Evolutionary conservation across 2,113 vertebrate genomes (phyloP).

Genomic region (Athene cunicularia): DNA sequence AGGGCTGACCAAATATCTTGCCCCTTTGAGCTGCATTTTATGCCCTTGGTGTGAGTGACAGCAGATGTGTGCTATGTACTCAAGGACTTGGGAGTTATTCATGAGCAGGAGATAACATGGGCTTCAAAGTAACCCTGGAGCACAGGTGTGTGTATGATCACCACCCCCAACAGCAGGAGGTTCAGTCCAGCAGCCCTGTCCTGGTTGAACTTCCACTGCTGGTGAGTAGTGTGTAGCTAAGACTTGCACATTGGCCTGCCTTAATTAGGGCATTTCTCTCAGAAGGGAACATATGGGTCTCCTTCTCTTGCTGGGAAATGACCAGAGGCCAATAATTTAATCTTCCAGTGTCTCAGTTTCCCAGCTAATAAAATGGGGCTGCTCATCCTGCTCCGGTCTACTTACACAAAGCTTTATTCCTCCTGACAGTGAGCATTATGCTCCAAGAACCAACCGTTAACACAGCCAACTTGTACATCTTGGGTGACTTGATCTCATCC

Average conservation of each 20-base stretch:
- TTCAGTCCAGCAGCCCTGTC: neutral
- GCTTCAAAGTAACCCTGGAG: neutral
- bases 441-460: neutral
- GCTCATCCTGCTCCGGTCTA: neutral
- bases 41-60: neutral
- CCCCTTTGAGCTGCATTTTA: neutral
- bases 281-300: neutral
- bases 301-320: neutral
- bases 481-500: neutral
- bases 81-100: neutral
- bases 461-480: neutral
- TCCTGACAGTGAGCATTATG: neutral
- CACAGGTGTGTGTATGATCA: neutral
- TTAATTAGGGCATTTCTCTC: neutral
- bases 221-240: neutral
- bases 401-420: neutral
- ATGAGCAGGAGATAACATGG: neutral
- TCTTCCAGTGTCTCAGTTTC: neutral
- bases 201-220: neutral
- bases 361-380: neutral
- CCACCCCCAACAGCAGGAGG: neutral
- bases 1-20: neutral
- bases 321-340: neutral
- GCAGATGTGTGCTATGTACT: neutral
- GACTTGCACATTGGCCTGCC: neutral